A percentile compares a stretch with the other conserved stretches of the same genome.
These are phyloP conservation scores for Corbicula japonica DNA, from an alignment of 2,888 invertebrate species.

Conservation along the genomic window DNA sequence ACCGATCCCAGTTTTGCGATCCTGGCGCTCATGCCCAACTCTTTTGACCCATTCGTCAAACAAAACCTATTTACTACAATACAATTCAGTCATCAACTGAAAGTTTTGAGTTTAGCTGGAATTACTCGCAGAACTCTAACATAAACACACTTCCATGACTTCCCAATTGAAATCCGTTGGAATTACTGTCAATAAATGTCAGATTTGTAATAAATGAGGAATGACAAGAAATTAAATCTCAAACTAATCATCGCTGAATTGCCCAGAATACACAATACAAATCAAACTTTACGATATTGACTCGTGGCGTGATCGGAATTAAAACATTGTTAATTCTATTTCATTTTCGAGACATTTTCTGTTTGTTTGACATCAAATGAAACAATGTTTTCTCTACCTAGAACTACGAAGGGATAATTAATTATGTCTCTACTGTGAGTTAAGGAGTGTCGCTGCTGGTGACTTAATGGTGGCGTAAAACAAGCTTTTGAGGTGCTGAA, in stretches of 20 bases:
- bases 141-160: too few species aligned
- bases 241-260: constrained; percentile 14
- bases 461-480: too few species aligned
- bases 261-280: constrained; percentile 25
- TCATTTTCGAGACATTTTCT: constrained; percentile 4
- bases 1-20: too few species aligned
- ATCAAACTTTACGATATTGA: constrained; percentile 24
- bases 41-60: too few species aligned
- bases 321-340: constrained; percentile 21
- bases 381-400: constrained; percentile 24
- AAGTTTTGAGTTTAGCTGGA: too few species aligned
- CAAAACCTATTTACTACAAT: too few species aligned
- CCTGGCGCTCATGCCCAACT: too few species aligned
- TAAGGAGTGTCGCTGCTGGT: too few species aligned
- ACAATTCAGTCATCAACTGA: too few species aligned
- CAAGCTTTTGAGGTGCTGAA: too few species aligned
- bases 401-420: constrained; percentile 24
- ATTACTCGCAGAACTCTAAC: too few species aligned
- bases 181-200: constrained; percentile 42
- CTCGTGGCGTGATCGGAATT: constrained; percentile 26
- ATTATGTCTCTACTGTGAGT: constrained; percentile 13
- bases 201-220: constrained; percentile 35
- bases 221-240: constrained; percentile 32
- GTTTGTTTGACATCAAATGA: constrained; percentile 40
- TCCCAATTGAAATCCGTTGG: constrained; percentile 14